Evolutionary conservation across 30 jellyfish, hydroid and myxozoan species (phyloP), one percentile per base, ranked within the genome.

Genomic region (Pelagia noctiluca): DNA sequence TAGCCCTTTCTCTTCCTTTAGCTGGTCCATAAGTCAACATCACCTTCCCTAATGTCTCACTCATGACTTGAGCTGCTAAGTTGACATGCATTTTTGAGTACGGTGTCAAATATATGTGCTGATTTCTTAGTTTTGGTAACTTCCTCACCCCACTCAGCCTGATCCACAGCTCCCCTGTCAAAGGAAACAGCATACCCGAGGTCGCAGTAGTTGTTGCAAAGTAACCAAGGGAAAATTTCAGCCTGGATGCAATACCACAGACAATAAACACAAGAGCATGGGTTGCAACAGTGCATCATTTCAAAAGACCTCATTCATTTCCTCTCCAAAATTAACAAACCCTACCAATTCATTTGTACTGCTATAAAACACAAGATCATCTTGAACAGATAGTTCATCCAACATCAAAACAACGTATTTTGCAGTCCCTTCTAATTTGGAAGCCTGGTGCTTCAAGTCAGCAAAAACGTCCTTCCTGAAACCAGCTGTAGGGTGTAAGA

Each of bases 61-160:
- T 79, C 90, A 79, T 38, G 74, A 61, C 90, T 62, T 76, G 74
- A 24, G 90, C 90, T 42, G 90, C 84, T 25, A 79, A 35, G 75
- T 76, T 76, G 32, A 76, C 88, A 13, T 78, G 88, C 88, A 76
- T 63, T 63, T 25, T 63, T 52, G 52, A 28, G 23, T 63, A 34
- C 7, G 52, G 60, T 28, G 49, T 28, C 34, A 49, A 61, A 54
- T 76, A 76, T 1, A 76, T 53, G 23, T 76, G 88, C 54, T 76
- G 52, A 76, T 76, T 26, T 53, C 77, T 34, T 21, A 76, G 2
- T 61, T 76, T 76, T 19, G 50, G 64, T 52, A 76, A 64, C 66
- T 61, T 76, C 35, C 77, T 54, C 64, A 76, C 88, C 36, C 36
- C 88, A 53, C 76, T 61, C 88, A 11, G 38, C 37, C 88, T 50